These are phyloP conservation scores for Myxocyprinus asiaticus DNA, from an alignment of 2,113 vertebrate species.

Conservation along the genomic window DNA sequence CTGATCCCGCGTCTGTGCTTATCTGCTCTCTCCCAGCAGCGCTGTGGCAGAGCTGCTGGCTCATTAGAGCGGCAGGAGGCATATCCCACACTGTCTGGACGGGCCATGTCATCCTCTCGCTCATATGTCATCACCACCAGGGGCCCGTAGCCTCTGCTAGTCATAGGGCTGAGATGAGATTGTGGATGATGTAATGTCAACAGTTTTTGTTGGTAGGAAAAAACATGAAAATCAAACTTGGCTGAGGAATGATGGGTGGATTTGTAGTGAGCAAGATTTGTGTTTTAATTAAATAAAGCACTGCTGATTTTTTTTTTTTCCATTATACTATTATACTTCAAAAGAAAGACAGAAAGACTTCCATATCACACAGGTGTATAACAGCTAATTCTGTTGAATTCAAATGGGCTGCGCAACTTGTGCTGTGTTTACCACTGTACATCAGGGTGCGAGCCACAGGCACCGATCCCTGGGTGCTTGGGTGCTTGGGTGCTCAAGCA, in stretches of 20 bases:
- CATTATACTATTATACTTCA: background rate
- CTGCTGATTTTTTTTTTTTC: background rate
- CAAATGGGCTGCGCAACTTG: no score
- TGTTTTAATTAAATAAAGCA: background rate
- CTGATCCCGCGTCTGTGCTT: constrained; percentile 69
- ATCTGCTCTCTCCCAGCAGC: constrained; percentile 76
- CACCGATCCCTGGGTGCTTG: no score
- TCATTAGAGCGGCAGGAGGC: constrained; percentile 72
- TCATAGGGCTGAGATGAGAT: constrained; percentile 1
- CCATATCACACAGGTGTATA: no score
- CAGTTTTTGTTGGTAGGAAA: background rate
- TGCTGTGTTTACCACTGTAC: no score
- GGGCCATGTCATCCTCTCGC: constrained; percentile 18
- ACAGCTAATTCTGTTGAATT: no score
- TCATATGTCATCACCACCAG: constrained; percentile 28
- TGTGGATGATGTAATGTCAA: constrained; percentile 41
- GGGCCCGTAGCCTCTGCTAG: background rate
- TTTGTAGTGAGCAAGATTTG: background rate
- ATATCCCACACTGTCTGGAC: constrained; percentile 60
- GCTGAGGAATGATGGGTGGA: background rate
- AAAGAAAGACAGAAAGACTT: no score
- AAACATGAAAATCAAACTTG: no score
- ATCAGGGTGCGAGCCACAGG: no score
- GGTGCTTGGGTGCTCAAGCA: no score
- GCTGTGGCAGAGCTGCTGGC: constrained; percentile 73